Percentiles rank a stretch among this genome's conserved stretches.
Evolutionary conservation across 2,888 invertebrate genomes (phyloP).

Genomic region (Tiphia femorata): DNA sequence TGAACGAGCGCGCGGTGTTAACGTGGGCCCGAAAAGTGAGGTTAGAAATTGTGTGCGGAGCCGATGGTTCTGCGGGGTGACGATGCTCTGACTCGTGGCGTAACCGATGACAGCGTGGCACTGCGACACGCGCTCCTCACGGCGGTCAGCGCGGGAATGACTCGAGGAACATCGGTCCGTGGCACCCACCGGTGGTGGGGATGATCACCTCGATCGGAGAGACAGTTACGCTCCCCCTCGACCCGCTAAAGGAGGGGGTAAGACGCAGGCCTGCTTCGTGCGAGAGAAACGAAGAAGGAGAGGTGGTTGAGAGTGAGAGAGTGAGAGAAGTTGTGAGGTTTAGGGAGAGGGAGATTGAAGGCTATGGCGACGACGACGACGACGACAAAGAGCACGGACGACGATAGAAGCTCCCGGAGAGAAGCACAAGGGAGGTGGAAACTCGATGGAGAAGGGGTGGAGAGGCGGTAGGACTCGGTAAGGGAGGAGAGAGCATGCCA

Average conservation of each 20-base stretch:
- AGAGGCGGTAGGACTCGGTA: too few species aligned
- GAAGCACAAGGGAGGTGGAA: neutral
- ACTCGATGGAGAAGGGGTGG: too few species aligned
- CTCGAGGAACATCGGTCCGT: constrained; percentile 47
- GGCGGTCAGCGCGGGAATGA: constrained; percentile 65
- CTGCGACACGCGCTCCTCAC: constrained; percentile 55
- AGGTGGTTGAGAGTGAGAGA: too few species aligned
- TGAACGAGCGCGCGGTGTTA: neutral
- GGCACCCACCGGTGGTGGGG: constrained; percentile 34
- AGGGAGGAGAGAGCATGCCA: neutral
- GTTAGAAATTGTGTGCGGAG: constrained; percentile 20
- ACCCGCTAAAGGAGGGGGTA: too few species aligned
- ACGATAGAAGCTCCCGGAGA: neutral
- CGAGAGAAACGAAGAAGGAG: too few species aligned
- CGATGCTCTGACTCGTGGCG: constrained; percentile 43
- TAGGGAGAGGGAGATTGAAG: constrained; percentile 10
- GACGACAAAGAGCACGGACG: constrained; percentile 4
- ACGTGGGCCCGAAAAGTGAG: constrained; percentile 5
- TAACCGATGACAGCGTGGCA: constrained; percentile 43
- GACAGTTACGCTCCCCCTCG: constrained; percentile 6
- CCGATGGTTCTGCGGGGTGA: neutral
- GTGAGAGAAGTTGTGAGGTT: too few species aligned
- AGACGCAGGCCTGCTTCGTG: too few species aligned
- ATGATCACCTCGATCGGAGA: constrained; percentile 18
- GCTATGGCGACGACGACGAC: constrained; percentile 1